Base-by-base conservation (phyloP, 1,140 invertebrate species). In the Bilobella aurantiaca region DNA sequence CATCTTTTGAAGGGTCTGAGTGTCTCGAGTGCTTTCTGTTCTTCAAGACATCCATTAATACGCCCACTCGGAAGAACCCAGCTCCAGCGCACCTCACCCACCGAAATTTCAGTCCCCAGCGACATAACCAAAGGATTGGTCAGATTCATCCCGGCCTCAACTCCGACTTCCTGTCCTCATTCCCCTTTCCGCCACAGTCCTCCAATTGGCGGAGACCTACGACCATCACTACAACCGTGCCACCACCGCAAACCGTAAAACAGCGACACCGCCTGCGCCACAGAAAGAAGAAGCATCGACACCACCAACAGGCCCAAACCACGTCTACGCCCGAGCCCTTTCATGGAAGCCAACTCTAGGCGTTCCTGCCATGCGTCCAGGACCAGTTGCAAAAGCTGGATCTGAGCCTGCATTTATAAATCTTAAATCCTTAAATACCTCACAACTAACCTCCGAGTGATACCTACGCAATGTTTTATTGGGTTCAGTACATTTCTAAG, bases 381-480 rank as follows among this genome's bases (percentile, higher is more conserved):
- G 25, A 53, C 49, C 49, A 53, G 25, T 18, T 53, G 49, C 14
- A 53, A 53, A 53, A 23, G 21, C 23, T 5, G 12, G 25, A 53
- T 53, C 12, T 16, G 49, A 53, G 23, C 23, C 49, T n/a, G n/a
- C n/a, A n/a, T n/a, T 53, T 12, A 53, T 53, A 23, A 42, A n/a
- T n/a, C 49, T 53, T 14, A 12, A 53, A 12, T 53, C n/a, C 37
- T 23, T 16, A 53, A 53, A 18, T 53, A 53, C 49, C 49, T 53
- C 49, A 53, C 12, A 53, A 53, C 49, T 53, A 53, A 53, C 49
- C 49, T 53, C 49, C 49, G 49, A 53, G 49, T 53, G 49, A 53
- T 53, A 23, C 21, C 34, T 53, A 23, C 49, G 12, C n/a, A 12
- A 42, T 42, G 8, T 42, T 42, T 42, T 12, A 42, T 42, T 42